phyloP scores from a whole-genome alignment of 2,888 invertebrate genomes.

The Caradrina kadenii region DNA sequence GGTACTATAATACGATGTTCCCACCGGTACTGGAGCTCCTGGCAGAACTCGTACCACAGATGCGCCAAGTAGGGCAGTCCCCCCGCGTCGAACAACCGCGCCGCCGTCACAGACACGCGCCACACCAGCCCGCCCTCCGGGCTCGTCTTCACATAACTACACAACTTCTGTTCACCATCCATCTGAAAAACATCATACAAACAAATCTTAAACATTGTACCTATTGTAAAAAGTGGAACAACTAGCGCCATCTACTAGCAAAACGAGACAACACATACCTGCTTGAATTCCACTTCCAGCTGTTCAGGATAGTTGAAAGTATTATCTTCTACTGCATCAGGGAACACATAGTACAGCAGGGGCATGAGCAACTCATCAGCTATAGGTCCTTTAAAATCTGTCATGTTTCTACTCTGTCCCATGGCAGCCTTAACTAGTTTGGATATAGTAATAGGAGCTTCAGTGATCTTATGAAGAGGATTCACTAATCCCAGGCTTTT shows the following conservation, averaged over 20 bases:
- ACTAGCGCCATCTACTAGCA: slow-evolving; percentile 48
- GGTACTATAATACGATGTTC: slow-evolving; percentile 94
- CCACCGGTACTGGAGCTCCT: slow-evolving; percentile 97
- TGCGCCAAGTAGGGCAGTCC: slow-evolving; percentile 96
- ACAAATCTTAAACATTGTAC: background rate
- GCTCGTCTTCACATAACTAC: slow-evolving; percentile 94
- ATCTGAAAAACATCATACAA: slow-evolving; percentile 75
- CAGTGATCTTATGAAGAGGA: slow-evolving; percentile 93
- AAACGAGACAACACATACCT: slow-evolving; percentile 67
- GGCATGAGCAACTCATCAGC: slow-evolving; percentile 94
- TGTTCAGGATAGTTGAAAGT: slow-evolving; percentile 88
- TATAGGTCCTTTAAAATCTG: slow-evolving; percentile 94
- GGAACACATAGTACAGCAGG: slow-evolving; percentile 96
- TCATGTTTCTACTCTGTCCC: slow-evolving; percentile 86
- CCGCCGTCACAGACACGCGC: slow-evolving; percentile 94
- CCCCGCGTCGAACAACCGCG: slow-evolving; percentile 93
- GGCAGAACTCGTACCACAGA: slow-evolving; percentile 97
- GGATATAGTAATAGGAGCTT: slow-evolving; percentile 93
- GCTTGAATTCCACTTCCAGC: slow-evolving; percentile 86
- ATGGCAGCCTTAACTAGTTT: slow-evolving; percentile 89
- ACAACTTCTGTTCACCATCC: slow-evolving; percentile 82
- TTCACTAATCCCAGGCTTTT: slow-evolving; percentile 88
- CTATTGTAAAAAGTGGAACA: slow-evolving; percentile 12
- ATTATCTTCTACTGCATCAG: slow-evolving; percentile 94
- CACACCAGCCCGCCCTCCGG: slow-evolving; percentile 94